Percentiles rank a stretch among this genome's conserved stretches.
These are phyloP conservation scores for Drosophila subquinaria DNA, from an alignment of 2,888 invertebrate genomes.

Conservation along the genomic window DNA sequence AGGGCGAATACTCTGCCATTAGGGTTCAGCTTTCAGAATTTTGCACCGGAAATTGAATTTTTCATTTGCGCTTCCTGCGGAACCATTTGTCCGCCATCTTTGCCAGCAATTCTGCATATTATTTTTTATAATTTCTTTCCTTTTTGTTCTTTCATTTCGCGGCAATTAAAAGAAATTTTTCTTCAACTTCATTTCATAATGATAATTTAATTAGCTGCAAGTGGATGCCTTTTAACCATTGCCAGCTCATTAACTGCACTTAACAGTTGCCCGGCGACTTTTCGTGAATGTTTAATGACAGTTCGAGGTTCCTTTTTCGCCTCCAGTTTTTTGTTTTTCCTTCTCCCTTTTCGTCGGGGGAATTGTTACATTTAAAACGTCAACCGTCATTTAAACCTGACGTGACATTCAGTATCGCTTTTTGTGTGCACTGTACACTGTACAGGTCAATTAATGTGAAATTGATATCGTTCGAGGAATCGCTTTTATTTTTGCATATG, in stretches of 20 bases:
- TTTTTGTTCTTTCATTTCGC: background rate
- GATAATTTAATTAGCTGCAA: conserved; percentile 81
- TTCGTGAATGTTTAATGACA: conserved; percentile 71
- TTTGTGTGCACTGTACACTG: conserved; percentile 37
- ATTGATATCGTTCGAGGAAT: conserved; percentile 47
- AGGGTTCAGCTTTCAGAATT: conserved; percentile 20
- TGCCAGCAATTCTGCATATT: conserved; percentile 33
- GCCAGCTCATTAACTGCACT: conserved; percentile 76
- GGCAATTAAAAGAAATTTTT: conserved; percentile 72
- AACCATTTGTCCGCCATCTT: conserved; percentile 26
- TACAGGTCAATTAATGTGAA: conserved; percentile 70
- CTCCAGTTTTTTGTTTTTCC: background rate
- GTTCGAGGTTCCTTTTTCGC: background rate
- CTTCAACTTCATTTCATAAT: conserved; percentile 57
- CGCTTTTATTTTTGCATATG: conserved; percentile 38
- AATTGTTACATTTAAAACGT: conserved; percentile 16
- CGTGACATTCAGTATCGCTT: conserved; percentile 42
- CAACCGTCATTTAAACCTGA: background rate
- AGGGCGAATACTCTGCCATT: conserved; percentile 29
- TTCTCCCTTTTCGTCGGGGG: background rate
- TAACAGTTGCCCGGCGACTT: conserved; percentile 56
- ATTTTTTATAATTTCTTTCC: conserved; percentile 23
- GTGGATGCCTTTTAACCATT: conserved; percentile 53
- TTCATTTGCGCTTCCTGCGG: conserved; percentile 42
- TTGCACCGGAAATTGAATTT: conserved; percentile 73